These are phyloP conservation scores for Netelia fuscicornis DNA, from an alignment of 2,888 invertebrate species.

Conservation along the genomic window DNA sequence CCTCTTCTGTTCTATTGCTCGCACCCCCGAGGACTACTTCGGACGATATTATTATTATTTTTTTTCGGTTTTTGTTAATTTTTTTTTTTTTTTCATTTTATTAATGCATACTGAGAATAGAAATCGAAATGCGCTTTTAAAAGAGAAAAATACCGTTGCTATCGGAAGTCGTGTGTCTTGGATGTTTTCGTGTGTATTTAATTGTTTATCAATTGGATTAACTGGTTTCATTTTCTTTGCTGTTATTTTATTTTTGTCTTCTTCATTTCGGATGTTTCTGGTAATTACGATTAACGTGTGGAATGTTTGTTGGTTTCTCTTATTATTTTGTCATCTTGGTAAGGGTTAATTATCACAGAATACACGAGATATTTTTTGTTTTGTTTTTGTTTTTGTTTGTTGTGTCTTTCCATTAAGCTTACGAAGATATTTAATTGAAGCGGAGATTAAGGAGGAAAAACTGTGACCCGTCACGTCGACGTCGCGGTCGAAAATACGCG, in stretches of 20 bases:
- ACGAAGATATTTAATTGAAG: conserved; percentile 81
- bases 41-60: conserved; percentile 40
- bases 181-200: conserved; percentile 44
- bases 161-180: conserved; percentile 74
- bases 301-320: conserved; percentile 48
- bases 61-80: background rate
- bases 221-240: conserved; percentile 13
- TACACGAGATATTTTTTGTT: conserved; percentile 81
- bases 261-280: conserved; percentile 37
- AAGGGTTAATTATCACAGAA: conserved; percentile 84
- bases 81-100: conserved; percentile 61
- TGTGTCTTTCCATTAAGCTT: conserved; percentile 76
- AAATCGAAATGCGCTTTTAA: conserved; percentile 76
- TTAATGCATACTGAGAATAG: conserved; percentile 76
- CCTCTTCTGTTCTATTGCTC: conserved; percentile 39
- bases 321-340: conserved; percentile 70
- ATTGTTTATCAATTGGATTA: background rate
- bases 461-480: conserved; percentile 62
- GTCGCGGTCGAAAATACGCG: conserved; percentile 67
- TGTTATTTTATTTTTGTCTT: conserved; percentile 17
- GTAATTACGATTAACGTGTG: conserved; percentile 59
- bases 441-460: conserved; percentile 80
- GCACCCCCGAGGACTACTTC: conserved; percentile 54
- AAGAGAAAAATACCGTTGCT: conserved; percentile 77
- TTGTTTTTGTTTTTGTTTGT: conserved; percentile 13